A percentile compares a stretch with the other conserved stretches of the same genome.
Conservation (phyloP, 2,797 vertebrate genomes). For the Lacerta viridis region DNA sequence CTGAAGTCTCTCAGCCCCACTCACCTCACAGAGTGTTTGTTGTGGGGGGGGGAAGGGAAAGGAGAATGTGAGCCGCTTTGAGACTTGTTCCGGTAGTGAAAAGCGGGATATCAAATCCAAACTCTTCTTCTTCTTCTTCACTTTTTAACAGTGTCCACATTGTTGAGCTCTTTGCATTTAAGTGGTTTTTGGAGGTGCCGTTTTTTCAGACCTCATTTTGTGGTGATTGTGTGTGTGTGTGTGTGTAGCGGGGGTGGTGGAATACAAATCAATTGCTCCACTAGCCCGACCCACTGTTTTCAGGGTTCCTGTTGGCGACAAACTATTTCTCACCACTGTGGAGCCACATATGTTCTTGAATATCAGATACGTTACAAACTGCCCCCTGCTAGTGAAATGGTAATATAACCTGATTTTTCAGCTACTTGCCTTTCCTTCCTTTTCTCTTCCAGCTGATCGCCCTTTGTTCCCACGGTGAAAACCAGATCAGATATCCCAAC, state of each 20-base stretch:
- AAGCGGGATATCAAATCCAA: no score
- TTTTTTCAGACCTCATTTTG: neutral
- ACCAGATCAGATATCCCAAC: constrained; percentile 74
- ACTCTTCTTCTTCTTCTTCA: no score
- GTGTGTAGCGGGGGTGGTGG: no score
- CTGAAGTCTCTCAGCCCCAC: no score
- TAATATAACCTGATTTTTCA: constrained; percentile 40
- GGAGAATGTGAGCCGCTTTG: no score
- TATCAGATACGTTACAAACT: neutral
- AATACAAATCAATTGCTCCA: no score
- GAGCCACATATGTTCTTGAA: neutral
- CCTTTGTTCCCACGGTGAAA: constrained; percentile 72
- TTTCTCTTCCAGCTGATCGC: constrained; percentile 74
- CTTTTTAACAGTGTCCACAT: no score
- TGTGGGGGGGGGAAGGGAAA: no score
- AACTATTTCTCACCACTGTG: neutral
- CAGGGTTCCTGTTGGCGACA: neutral
- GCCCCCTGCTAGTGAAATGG: neutral
- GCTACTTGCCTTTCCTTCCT: neutral
- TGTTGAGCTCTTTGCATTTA: neutral
- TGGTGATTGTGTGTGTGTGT: neutral
- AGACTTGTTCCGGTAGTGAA: no score
- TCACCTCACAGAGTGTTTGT: no score
- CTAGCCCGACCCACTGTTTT: no score
- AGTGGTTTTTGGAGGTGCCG: no score